phyloP scores from a whole-genome alignment of 2,797 vertebrate species.

The Natrix natrix region DNA sequence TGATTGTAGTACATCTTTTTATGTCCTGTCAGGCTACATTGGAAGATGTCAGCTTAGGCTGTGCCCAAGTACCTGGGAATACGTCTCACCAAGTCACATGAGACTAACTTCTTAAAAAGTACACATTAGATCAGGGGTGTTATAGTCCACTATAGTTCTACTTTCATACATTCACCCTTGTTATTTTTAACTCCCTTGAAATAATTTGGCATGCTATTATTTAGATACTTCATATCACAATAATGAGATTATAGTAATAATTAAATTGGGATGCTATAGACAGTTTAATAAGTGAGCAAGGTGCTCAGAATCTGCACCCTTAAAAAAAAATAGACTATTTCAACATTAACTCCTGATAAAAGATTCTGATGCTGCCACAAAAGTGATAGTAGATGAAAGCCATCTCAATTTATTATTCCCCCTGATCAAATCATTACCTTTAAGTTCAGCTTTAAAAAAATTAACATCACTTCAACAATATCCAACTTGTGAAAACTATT shows the following conservation, averaged over 20 bases:
- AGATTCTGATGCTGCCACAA: not conserved
- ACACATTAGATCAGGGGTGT: not conserved
- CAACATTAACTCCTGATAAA: rapidly evolving
- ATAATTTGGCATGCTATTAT: not conserved
- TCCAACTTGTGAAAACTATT: not conserved
- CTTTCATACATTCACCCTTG: not conserved
- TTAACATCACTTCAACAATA: not conserved
- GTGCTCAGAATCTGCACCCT: not conserved
- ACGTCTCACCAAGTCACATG: not conserved
- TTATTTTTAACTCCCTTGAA: not conserved
- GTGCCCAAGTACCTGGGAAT: not conserved
- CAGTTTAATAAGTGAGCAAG: not conserved
- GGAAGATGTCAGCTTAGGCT: not conserved
- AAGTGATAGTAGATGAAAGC: not conserved
- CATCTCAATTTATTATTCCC: not conserved
- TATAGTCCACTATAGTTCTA: not conserved
- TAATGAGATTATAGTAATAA: not conserved
- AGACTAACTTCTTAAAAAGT: not conserved
- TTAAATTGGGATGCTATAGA: too few relatives aligned
- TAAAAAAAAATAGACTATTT: not conserved
- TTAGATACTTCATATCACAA: not conserved
- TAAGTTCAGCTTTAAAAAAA: not conserved
- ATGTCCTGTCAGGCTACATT: not conserved
- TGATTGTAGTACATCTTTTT: not conserved
- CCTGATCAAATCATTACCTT: not conserved